Base-by-base conservation (phyloP, 2,797 vertebrate genomes). In the Spondyliosoma cantharus region DNA sequence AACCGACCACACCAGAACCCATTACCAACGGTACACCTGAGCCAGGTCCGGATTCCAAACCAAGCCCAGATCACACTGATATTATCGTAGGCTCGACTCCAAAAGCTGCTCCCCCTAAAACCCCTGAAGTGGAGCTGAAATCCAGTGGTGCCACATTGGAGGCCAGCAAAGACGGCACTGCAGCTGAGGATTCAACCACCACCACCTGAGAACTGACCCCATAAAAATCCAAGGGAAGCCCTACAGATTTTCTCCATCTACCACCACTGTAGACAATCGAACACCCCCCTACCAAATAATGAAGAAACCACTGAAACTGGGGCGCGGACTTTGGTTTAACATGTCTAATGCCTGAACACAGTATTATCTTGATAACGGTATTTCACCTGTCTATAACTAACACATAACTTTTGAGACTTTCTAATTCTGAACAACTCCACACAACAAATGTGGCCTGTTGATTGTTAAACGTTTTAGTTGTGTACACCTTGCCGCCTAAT, bases 1-100 rank as follows among this genome's bases (percentile, higher is more conserved):
- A 93, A 77, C 82, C 81, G 1, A 85, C 88, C 54, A 84, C 89
- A 70, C 89, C 92, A n/a, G 93, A 94, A 71, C 93, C 93, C 0
- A 89, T 94, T 20, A 89, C 89, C 76, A 94, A 94, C 1, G 93
- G 94, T 46, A 92, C 93, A 2, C 89, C 90, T 5, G 92, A 94
- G 59, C 89, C 87, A 8, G 85, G 87, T 49, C 87, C 49, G 5
- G 91, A 93, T 59, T 86, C 87, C 73, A 94, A 93, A 78, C 64
- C 81, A 20, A 91, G 83, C 71, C 90, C 90, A 14, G 91, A 90
- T 72, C 89, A 92, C 20, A 64, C 76, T 25, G 81, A 86, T 66
- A 61, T 92, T 4, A 87, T 86, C 0, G 86, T 68, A 75, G 68
- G 64, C 27, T 68, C 84, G 0, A 57, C 85, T 83, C 85, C 87